These are phyloP conservation scores for Drosophila incognita DNA, from an alignment of 2,888 invertebrate species.

Conservation along the genomic window DNA sequence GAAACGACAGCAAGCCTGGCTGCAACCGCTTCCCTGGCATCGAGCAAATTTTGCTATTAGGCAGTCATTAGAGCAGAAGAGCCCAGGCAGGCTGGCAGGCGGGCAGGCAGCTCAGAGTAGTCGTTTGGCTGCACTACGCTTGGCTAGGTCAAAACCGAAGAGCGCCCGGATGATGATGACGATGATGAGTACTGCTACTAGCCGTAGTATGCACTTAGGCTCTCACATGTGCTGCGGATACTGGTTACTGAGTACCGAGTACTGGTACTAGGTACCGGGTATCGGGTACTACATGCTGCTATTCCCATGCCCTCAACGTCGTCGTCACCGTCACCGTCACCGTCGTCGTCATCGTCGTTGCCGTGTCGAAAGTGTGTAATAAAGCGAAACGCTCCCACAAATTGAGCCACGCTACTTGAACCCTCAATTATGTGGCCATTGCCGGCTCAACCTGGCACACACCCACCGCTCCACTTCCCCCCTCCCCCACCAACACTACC, in stretches of 20 bases:
- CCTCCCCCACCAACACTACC: neutral
- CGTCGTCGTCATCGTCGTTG: constrained; percentile 33
- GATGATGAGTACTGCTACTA: constrained; percentile 30
- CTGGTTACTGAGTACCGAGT: constrained; percentile 5
- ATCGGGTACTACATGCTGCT: constrained; percentile 25
- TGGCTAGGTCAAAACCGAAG: constrained; percentile 59
- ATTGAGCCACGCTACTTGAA: constrained; percentile 80
- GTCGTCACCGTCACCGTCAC: constrained; percentile 25
- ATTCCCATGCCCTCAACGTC: constrained; percentile 4
- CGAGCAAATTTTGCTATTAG: constrained; percentile 78
- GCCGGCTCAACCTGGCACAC: constrained; percentile 41
- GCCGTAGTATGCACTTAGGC: constrained; percentile 37
- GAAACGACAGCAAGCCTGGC: constrained; percentile 32
- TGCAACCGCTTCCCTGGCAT: constrained; percentile 28
- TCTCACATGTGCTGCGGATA: constrained; percentile 16
- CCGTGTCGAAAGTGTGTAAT: constrained; percentile 81
- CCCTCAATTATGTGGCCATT: constrained; percentile 81
- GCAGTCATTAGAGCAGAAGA: constrained; percentile 78
- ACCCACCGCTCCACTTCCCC: neutral
- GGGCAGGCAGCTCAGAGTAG: constrained; percentile 21
- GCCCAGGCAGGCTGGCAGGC: constrained; percentile 20
- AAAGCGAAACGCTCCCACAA: constrained; percentile 78
- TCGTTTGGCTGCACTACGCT: constrained; percentile 43
- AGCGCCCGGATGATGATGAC: constrained; percentile 22
- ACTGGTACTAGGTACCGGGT: constrained; percentile 14